Evolutionary conservation across 2,888 invertebrate genomes (phyloP), one percentile per base, ranked within the genome.

Genomic region (Galerucella pusilla): DNA sequence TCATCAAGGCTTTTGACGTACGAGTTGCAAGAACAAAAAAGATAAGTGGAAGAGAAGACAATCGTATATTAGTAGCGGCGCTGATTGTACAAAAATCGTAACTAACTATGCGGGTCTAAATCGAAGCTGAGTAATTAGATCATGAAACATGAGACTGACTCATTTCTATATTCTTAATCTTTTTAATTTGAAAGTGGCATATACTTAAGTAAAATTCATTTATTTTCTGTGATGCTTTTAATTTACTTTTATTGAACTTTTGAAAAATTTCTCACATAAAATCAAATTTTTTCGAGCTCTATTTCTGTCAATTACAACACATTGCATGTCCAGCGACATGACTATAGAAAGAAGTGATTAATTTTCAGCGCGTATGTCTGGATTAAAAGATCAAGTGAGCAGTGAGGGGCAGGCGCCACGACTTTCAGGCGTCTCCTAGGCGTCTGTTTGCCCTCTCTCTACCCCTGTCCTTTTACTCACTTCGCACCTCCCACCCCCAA

Each of bases 351-450:
- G 75, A 85, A 85, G 87, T 87, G 87, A 88, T 88, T 88, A 88
- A 88, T 88, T 87, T 88, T 85, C 84, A 83, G 82, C 87, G 87
- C 86, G 87, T 87, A 87, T 86, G 87, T 87, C 85, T 86, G 86
- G 87, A 88, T 87, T 87, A 87, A 87, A 85, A 87, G 87, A 87
- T 88, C 86, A 86, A 86, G 86, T 83, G 83, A 86, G 85, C 86
- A 85, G 86, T 84, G 85, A 85, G 87, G 84, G 86, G 85, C 85
- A 85, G 86, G 86, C 87, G 87, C 86, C 86, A 84, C 86, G 86
- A 85, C 85, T 84, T 83, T 84, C 85, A 84, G 87, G 86, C 87
- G 87, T 85, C 87, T 86, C 85, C 83, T 77, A 81, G 84, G 84
- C 85, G 84, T 83, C 85, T 84, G 81, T 81, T 79, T 74, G 78